Conservation (phyloP, 2,113 vertebrate species). For the Notothenia coriiceps region DNA sequence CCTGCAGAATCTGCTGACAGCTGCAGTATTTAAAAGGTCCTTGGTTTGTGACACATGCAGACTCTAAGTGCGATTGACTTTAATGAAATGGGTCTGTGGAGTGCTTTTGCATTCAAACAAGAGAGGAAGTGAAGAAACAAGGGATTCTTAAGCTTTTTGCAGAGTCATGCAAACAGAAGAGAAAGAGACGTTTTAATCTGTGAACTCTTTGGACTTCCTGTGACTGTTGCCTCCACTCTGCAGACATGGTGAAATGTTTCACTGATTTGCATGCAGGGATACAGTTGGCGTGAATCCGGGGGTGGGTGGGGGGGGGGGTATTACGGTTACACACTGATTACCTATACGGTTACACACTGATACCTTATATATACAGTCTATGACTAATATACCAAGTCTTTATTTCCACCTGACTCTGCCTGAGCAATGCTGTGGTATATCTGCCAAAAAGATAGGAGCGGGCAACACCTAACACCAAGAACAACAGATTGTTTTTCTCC, state of each 20-base stretch:
- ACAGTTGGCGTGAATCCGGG: background rate
- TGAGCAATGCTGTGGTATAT: background rate
- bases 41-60: constrained; percentile 3
- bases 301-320: background rate
- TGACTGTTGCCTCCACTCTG: constrained; percentile 34
- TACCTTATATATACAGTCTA: background rate
- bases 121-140: background rate
- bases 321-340: background rate
- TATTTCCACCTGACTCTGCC: background rate
- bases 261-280: constrained; percentile 13
- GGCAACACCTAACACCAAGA: background rate
- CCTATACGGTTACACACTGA: background rate
- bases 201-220: constrained; percentile 54
- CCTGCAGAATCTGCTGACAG: constrained; percentile 39
- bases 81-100: constrained; percentile 33
- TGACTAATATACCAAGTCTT: background rate
- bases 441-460: background rate
- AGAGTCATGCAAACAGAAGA: constrained; percentile 10
- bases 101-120: constrained; percentile 25
- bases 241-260: constrained; percentile 33
- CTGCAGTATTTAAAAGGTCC: constrained; percentile 19
- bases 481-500: too few relatives aligned
- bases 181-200: background rate
- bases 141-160: constrained; percentile 1
- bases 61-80: constrained; percentile 32